phyloP scores from a whole-genome alignment of 2,888 invertebrate genomes.

The Drosophila dives region DNA sequence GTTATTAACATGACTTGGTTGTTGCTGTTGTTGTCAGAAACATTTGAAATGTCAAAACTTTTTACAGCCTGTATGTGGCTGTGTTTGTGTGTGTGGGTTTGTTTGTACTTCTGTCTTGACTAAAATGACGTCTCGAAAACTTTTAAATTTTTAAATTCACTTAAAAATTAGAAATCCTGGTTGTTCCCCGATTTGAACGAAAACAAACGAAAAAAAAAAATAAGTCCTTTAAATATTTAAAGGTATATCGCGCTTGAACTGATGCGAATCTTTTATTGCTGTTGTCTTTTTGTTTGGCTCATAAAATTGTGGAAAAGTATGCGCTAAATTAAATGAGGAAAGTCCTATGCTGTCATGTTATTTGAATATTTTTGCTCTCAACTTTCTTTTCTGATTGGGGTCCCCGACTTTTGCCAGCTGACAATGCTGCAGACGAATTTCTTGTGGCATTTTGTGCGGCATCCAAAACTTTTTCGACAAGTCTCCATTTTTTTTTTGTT shows the following conservation, averaged over 20 bases:
- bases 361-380: constrained; percentile 48
- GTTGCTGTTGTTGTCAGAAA: constrained; percentile 74
- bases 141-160: constrained; percentile 78
- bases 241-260: constrained; percentile 50
- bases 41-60: constrained; percentile 80
- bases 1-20: constrained; percentile 69
- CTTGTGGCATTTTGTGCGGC: constrained; percentile 6
- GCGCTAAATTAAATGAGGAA: constrained; percentile 49
- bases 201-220: constrained; percentile 1
- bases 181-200: neutral
- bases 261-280: constrained; percentile 32
- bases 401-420: constrained; percentile 40
- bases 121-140: constrained; percentile 34
- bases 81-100: constrained; percentile 10
- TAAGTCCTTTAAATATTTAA: constrained; percentile 68
- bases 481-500: neutral
- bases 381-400: constrained; percentile 30
- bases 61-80: constrained; percentile 33
- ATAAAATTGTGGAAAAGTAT: constrained; percentile 38
- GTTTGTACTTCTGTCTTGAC: constrained; percentile 14
- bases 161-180: constrained; percentile 67
- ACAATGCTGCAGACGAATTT: constrained; percentile 24
- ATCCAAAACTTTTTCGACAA: constrained; percentile 20
- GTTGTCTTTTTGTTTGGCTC: constrained; percentile 13
- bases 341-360: constrained; percentile 33